These are phyloP conservation scores for Piezodorus guildinii DNA, from an alignment of 1,140 invertebrate species.

Conservation along the genomic window DNA sequence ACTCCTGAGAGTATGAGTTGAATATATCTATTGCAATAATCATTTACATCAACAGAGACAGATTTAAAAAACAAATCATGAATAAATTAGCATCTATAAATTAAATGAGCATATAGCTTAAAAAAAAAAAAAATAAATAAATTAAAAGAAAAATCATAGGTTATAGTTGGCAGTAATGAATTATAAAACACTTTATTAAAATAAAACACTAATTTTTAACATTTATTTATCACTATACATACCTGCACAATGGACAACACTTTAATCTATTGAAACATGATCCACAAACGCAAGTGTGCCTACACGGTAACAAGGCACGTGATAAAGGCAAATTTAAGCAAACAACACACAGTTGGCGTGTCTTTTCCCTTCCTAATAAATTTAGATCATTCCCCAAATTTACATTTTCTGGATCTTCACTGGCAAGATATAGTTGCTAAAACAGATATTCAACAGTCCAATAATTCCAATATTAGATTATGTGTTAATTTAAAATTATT, in stretches of 20 bases:
- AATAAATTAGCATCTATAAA: not conserved
- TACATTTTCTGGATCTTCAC: constrained; percentile 48
- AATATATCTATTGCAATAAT: no score
- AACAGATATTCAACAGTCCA: no score
- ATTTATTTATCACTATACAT: constrained; percentile 1
- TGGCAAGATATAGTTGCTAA: constrained; percentile 62
- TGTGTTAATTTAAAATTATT: no score
- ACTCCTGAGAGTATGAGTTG: no score
- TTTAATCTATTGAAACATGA: constrained; percentile 59
- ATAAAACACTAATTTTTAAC: not conserved
- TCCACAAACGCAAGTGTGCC: constrained; percentile 72
- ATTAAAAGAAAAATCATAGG: not conserved
- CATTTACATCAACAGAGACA: no score
- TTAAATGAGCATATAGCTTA: no score
- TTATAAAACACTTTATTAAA: not conserved
- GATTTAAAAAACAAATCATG: no score
- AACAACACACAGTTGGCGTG: constrained; percentile 56
- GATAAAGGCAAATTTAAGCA: constrained; percentile 64
- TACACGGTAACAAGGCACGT: constrained; percentile 64
- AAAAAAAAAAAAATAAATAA: not conserved
- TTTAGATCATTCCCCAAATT: constrained; percentile 34
- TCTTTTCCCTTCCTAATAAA: constrained; percentile 34
- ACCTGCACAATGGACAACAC: constrained; percentile 64
- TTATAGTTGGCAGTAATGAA: no score
- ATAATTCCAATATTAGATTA: no score